Conservation (phyloP, 2,888 invertebrate genomes). For the Plusia festucae region DNA sequence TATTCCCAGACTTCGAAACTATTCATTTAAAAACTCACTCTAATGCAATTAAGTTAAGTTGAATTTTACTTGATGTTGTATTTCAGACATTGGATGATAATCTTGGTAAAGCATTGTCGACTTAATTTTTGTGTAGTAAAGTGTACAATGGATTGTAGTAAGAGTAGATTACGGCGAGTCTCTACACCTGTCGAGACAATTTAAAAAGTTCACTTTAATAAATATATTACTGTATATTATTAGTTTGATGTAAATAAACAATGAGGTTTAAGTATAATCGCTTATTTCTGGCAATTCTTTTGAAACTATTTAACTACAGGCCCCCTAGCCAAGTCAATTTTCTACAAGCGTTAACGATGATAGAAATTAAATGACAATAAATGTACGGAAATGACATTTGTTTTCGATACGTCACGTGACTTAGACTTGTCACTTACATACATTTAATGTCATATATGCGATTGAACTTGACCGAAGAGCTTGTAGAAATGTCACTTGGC, state of each 20-base stretch:
- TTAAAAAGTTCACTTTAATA: conserved; percentile 45
- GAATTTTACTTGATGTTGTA: not conserved
- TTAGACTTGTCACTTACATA: too few relatives aligned
- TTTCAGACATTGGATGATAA: not conserved
- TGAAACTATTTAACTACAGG: not conserved
- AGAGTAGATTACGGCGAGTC: not conserved
- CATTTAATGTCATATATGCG: too few relatives aligned
- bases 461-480: too few relatives aligned
- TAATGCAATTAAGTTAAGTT: rapidly evolving
- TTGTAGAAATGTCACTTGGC: too few relatives aligned
- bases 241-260: conserved; percentile 13
- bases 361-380: too few relatives aligned
- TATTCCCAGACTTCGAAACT: conserved; percentile 24
- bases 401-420: too few relatives aligned
- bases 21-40: conserved; percentile 8
- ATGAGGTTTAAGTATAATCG: not conserved
- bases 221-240: conserved; percentile 14
- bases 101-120: not conserved
- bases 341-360: too few relatives aligned
- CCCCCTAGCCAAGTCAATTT: too few relatives aligned
- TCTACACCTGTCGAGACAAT: conserved; percentile 48
- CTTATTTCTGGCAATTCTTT: too few relatives aligned
- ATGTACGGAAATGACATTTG: too few relatives aligned
- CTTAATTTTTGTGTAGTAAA: rapidly evolving
- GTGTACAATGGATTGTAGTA: not conserved